Conservation (phyloP, 2,888 invertebrate species). For the Oscheius sp. region DNA sequence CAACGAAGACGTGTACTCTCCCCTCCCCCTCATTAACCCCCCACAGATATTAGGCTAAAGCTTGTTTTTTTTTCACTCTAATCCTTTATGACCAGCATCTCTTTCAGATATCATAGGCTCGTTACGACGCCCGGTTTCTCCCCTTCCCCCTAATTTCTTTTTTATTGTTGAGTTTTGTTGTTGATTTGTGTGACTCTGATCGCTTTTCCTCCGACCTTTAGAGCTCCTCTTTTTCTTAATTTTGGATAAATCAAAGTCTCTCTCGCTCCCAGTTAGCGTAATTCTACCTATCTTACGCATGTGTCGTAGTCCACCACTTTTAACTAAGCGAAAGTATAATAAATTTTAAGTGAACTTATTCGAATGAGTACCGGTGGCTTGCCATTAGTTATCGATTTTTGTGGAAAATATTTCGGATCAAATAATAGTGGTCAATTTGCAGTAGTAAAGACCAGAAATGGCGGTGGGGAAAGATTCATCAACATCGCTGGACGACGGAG, state of each 20-base stretch:
- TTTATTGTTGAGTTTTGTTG: constrained; percentile 33
- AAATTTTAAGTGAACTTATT: too few species aligned
- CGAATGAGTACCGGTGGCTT: background rate
- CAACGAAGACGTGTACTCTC: constrained; percentile 13
- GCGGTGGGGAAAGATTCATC: too few species aligned
- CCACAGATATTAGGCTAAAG: constrained; percentile 11
- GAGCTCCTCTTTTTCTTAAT: background rate
- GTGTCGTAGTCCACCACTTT: too few species aligned
- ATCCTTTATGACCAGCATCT: constrained; percentile 8
- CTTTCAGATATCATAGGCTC: constrained; percentile 18
- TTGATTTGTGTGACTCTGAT: constrained; percentile 16
- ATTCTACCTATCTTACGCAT: background rate
- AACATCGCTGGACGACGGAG: too few species aligned
- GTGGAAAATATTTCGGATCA: background rate
- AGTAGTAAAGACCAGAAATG: too few species aligned
- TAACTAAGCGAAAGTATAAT: too few species aligned
- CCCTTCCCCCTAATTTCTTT: background rate
- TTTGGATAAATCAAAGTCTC: constrained; percentile 28
- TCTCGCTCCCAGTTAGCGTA: background rate
- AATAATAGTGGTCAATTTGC: background rate
- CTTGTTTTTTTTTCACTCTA: background rate
- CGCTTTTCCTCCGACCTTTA: background rate
- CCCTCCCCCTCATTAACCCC: background rate
- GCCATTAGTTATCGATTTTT: background rate
- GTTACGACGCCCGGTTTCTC: constrained; percentile 5